Evolutionary conservation across 2,888 invertebrate genomes (phyloP).

Genomic region (Drosophila nigritarsus): DNA sequence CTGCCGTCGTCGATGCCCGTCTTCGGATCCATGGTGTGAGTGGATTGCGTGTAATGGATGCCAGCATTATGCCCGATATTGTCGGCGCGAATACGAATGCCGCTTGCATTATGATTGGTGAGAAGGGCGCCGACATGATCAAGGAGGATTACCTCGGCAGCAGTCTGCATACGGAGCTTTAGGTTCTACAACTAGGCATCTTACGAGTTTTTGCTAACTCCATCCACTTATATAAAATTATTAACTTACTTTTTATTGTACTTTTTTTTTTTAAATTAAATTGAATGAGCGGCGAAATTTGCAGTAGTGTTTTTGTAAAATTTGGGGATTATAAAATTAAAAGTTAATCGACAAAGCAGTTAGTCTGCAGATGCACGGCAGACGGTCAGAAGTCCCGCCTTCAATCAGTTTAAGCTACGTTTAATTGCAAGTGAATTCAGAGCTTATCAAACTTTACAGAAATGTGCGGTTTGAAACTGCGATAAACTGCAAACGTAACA

Average conservation of each 20-base stretch:
- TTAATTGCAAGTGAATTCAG: neutral
- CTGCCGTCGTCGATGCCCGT: constrained; percentile 87
- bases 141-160: constrained; percentile 84
- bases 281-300: neutral
- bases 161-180: constrained; percentile 59
- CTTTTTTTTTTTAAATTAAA: constrained; percentile 31
- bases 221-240: constrained; percentile 12
- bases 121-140: constrained; percentile 88
- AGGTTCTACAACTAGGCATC: constrained; percentile 3
- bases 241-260: constrained; percentile 28
- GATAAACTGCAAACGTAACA: neutral
- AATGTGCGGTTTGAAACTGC: constrained; percentile 4
- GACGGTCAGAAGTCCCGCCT: neutral
- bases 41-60: constrained; percentile 88
- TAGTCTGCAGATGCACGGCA: neutral
- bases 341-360: no score
- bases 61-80: constrained; percentile 88
- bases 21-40: constrained; percentile 86
- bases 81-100: constrained; percentile 88
- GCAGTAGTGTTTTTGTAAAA: neutral
- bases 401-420: neutral
- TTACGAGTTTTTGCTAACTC: constrained; percentile 2
- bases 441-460: neutral
- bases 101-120: constrained; percentile 88
- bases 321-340: neutral